Conservation (phyloP, 2,888 invertebrate genomes). For the Drosophila sordidula region DNA sequence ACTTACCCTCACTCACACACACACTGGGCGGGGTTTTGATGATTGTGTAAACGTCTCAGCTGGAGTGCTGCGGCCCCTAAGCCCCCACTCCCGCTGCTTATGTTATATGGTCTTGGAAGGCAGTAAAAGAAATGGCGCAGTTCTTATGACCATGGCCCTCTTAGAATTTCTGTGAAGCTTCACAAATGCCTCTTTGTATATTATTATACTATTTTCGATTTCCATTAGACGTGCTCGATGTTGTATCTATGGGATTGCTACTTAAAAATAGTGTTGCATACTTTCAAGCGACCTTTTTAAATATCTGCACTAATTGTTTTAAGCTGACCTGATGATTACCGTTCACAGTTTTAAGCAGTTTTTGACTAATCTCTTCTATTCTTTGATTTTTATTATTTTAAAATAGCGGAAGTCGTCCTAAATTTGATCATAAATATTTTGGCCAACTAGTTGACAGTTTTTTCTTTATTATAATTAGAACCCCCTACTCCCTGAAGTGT, state of each 20-base stretch:
- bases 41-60: constrained; percentile 68
- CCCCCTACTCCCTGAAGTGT: too few relatives aligned
- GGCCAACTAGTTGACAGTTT: too few relatives aligned
- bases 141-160: background rate
- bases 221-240: too few relatives aligned
- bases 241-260: background rate
- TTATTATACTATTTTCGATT: constrained; percentile 6
- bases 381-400: too few relatives aligned
- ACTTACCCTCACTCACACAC: constrained; percentile 44
- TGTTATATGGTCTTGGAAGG: constrained; percentile 1
- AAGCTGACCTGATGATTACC: too few relatives aligned
- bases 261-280: constrained; percentile 38
- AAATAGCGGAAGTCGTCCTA: too few relatives aligned
- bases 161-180: background rate
- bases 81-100: background rate
- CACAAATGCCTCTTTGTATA: constrained; percentile 2
- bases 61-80: constrained; percentile 7
- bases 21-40: constrained; percentile 14
- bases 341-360: background rate
- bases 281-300: constrained; percentile 46
- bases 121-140: background rate
- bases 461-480: too few relatives aligned
- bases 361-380: too few relatives aligned
- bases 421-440: too few relatives aligned
- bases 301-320: background rate